phyloP scores from a whole-genome alignment of 2,888 invertebrate genomes.

The Bombylius major region DNA sequence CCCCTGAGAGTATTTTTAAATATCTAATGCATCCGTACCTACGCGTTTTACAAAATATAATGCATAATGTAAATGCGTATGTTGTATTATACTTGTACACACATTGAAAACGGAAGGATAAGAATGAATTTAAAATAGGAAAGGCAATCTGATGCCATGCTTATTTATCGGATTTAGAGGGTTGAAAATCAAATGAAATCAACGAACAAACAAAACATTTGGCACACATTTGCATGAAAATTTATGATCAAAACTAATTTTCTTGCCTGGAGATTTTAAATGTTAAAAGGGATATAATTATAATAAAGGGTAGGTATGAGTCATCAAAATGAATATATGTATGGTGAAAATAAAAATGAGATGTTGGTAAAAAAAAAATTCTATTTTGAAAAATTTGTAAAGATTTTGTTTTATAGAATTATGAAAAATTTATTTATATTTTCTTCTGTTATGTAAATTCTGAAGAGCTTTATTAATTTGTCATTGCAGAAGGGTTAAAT shows the following conservation, averaged over 20 bases:
- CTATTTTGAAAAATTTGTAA: too few relatives aligned
- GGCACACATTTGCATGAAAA: slow-evolving; percentile 7
- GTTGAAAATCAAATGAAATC: slow-evolving; percentile 5
- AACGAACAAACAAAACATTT: slow-evolving; percentile 7
- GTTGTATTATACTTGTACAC: too few relatives aligned
- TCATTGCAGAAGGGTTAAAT: too few relatives aligned
- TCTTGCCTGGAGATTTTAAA: neutral
- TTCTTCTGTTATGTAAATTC: too few relatives aligned
- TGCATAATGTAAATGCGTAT: neutral
- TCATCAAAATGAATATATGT: neutral
- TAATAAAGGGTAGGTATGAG: neutral
- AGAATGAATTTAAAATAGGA: neutral
- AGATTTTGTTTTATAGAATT: too few relatives aligned
- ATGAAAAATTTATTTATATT: too few relatives aligned
- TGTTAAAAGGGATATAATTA: neutral
- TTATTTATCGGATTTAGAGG: slow-evolving; percentile 1
- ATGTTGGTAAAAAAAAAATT: too few relatives aligned
- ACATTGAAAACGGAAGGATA: neutral
- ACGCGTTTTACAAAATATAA: neutral
- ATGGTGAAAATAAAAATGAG: too few relatives aligned
- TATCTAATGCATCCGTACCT: neutral
- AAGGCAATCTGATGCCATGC: neutral
- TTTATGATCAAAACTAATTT: slow-evolving; percentile 1
- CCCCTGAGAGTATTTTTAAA: neutral
- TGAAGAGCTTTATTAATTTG: too few relatives aligned